These are phyloP conservation scores for fruit fly (Drosophila melanogaster) DNA, from an alignment of 1,140 invertebrate species.

Conservation along the genomic window DNA sequence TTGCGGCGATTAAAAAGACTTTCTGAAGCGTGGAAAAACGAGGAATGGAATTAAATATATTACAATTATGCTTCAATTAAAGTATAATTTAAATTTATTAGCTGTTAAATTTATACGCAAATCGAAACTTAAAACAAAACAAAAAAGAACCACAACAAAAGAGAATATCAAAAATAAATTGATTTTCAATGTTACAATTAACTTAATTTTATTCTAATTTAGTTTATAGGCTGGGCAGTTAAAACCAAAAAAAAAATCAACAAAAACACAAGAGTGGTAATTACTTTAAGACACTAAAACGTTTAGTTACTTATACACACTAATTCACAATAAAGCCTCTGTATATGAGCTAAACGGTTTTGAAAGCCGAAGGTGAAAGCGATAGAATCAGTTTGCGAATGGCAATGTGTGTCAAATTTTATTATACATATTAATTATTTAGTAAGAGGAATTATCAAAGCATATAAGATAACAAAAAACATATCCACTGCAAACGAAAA, in stretches of 20 bases:
- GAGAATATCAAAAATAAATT: slow-evolving; percentile 74
- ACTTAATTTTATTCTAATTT: slow-evolving; percentile 71
- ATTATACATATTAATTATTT: slow-evolving; percentile 70
- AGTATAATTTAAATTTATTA: slow-evolving; percentile 81
- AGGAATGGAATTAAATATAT: slow-evolving; percentile 72
- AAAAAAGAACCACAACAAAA: slow-evolving; percentile 65
- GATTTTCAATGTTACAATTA: slow-evolving; percentile 82
- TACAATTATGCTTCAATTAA: slow-evolving; percentile 77
- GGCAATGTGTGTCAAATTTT: slow-evolving; percentile 73
- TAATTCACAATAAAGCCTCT: slow-evolving; percentile 25
- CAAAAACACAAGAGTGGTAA: slow-evolving; percentile 42
- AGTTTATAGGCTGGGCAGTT: slow-evolving; percentile 71
- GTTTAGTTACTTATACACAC: slow-evolving; percentile 46
- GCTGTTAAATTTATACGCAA: slow-evolving; percentile 82
- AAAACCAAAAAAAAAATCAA: slow-evolving; percentile 56
- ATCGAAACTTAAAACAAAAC: slow-evolving; percentile 47
- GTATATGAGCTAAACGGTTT: slow-evolving; percentile 39
- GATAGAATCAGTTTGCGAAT: slow-evolving; percentile 30
- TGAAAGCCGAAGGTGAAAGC: slow-evolving; percentile 39
- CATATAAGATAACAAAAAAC: slow-evolving; percentile 54
- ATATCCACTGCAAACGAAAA: slow-evolving; percentile 65
- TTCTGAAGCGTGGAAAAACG: slow-evolving; percentile 56
- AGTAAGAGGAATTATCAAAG: slow-evolving; percentile 43
- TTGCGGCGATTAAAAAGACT: slow-evolving; percentile 82
- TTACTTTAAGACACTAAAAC: slow-evolving; percentile 48